These are phyloP conservation scores for Emberiza fucata DNA, from an alignment of 2,113 vertebrate species.

Conservation along the genomic window DNA sequence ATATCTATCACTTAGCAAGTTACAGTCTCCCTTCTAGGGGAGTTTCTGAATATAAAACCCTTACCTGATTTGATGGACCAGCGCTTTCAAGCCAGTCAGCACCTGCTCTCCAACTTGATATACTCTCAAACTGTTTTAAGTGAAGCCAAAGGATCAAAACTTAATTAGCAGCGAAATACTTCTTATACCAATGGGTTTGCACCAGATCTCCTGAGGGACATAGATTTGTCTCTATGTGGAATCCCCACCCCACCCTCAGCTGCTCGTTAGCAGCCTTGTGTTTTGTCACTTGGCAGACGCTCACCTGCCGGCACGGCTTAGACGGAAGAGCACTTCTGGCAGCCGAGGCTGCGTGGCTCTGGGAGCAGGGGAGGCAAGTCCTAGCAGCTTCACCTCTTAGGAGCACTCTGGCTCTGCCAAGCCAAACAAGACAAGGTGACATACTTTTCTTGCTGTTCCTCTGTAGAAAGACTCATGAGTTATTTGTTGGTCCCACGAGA, in stretches of 20 bases:
- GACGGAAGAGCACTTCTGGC: conserved; percentile 12
- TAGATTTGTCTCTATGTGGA: conserved; percentile 74
- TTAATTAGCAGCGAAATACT: conserved; percentile 78
- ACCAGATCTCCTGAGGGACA: conserved; percentile 71
- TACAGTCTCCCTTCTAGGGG: conserved; percentile 7
- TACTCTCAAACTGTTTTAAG: conserved; percentile 73
- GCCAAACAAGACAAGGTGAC: conserved; percentile 13
- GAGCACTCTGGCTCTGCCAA: conserved; percentile 22
- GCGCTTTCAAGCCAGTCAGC: conserved; percentile 74
- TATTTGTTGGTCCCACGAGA: not conserved
- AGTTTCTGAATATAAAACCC: conserved; percentile 36
- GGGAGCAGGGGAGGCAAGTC: conserved; percentile 56
- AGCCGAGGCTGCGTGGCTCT: not conserved
- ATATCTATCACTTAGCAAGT: conserved; percentile 25
- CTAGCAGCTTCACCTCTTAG: not conserved
- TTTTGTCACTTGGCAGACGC: conserved; percentile 57
- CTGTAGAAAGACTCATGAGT: not conserved
- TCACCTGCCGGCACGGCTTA: not conserved
- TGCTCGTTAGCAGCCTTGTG: conserved; percentile 44
- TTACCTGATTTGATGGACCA: conserved; percentile 67
- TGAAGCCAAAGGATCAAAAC: conserved; percentile 79
- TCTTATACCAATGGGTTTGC: conserved; percentile 64
- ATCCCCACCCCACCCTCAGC: conserved; percentile 60
- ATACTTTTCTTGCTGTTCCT: not conserved
- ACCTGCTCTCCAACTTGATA: conserved; percentile 76